Percentiles rank a stretch among this genome's conserved stretches.
These are phyloP conservation scores for Creontiades dilutus DNA, from an alignment of 2,888 invertebrate species.

Conservation along the genomic window DNA sequence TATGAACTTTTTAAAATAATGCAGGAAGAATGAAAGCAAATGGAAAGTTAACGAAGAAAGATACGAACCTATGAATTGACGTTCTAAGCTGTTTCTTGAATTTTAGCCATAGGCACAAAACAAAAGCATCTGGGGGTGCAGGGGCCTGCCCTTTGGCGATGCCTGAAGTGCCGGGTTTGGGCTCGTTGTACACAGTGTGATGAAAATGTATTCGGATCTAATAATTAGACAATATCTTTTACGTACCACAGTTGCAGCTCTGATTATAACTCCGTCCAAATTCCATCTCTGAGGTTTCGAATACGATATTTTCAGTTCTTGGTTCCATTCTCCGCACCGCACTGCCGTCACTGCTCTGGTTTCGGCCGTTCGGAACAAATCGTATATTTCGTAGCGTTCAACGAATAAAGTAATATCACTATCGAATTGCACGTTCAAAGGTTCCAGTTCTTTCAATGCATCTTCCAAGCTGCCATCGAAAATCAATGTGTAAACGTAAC, in stretches of 20 bases:
- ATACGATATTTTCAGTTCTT: neutral
- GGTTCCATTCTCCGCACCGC: slow-evolving; percentile 26
- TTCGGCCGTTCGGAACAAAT: slow-evolving; percentile 18
- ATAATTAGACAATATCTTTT: no score
- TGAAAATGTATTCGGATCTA: no score
- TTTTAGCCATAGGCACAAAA: no score
- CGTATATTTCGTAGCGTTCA: slow-evolving; percentile 14
- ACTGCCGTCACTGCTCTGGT: neutral
- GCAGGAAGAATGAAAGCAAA: no score
- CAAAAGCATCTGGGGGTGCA: no score
- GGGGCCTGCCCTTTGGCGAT: no score
- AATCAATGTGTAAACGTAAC: slow-evolving; percentile 45
- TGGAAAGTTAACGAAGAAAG: no score
- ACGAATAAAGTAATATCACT: slow-evolving; percentile 47
- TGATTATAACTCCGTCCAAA: slow-evolving; percentile 53
- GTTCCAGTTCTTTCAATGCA: neutral
- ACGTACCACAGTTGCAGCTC: slow-evolving; percentile 43
- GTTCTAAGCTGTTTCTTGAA: no score
- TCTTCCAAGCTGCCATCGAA: neutral
- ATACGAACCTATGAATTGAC: no score
- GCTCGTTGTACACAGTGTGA: no score
- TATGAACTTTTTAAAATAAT: no score
- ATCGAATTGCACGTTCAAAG: slow-evolving; percentile 26
- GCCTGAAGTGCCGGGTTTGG: no score
- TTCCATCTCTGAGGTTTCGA: slow-evolving; percentile 13